A percentile compares a stretch with the other conserved stretches of the same genome.
phyloP scores from a whole-genome alignment of 2,113 vertebrate species.

The Limanda limanda region DNA sequence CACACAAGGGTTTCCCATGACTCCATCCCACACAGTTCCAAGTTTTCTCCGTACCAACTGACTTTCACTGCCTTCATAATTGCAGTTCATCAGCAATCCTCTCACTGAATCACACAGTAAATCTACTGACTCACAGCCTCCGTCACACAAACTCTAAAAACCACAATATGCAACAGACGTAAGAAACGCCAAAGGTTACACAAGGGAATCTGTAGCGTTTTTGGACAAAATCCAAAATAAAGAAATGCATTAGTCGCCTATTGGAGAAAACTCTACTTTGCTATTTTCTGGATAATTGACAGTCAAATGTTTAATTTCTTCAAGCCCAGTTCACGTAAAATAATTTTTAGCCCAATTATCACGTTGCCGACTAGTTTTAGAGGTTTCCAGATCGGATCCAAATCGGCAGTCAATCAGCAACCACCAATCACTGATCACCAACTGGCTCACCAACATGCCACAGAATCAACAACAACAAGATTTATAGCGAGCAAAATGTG shows the following conservation, averaged over 20 bases:
- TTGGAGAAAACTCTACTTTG: not conserved
- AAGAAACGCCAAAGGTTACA: conserved; percentile 7
- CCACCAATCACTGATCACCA: too few species aligned
- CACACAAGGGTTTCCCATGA: conserved; percentile 43
- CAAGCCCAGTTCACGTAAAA: not conserved
- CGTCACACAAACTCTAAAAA: conserved; percentile 46
- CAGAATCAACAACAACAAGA: too few species aligned
- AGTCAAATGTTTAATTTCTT: not conserved
- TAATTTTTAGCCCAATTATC: too few species aligned
- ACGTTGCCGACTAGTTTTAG: not conserved
- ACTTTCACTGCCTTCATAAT: conserved; percentile 55
- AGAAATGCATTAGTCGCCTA: conserved; percentile 14
- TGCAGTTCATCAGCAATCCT: conserved; percentile 31
- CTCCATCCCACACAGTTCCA: conserved; percentile 15
- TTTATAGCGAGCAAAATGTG: not conserved
- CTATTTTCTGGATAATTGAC: not conserved
- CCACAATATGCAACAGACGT: conserved; percentile 30
- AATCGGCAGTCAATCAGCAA: not conserved
- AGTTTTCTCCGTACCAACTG: conserved; percentile 17
- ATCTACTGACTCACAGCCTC: conserved; percentile 57
- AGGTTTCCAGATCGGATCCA: not conserved
- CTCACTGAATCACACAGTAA: conserved; percentile 55
- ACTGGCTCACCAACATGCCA: not conserved
- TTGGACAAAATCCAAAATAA: conserved; percentile 2
- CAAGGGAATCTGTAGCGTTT: not conserved